Percentiles rank a stretch among this genome's conserved stretches.
phyloP scores from a whole-genome alignment of 2,888 invertebrate species.

The Papilio elwesi region DNA sequence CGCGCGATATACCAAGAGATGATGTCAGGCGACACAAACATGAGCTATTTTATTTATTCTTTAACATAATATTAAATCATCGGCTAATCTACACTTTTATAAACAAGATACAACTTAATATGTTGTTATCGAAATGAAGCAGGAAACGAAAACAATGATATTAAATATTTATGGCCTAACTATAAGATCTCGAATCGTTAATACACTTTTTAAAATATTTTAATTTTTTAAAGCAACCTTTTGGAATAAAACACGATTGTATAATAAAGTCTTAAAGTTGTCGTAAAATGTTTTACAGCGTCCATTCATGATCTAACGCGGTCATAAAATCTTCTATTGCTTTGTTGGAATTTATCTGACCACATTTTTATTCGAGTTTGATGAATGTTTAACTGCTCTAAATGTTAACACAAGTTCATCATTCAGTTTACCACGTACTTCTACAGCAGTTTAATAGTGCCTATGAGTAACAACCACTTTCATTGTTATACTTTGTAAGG shows the following conservation, averaged over 20 bases:
- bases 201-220: neutral
- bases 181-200: neutral
- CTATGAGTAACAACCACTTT: neutral
- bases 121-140: neutral
- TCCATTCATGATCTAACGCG: slow-evolving; percentile 47
- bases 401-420: slow-evolving; percentile 48
- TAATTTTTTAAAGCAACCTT: neutral
- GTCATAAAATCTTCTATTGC: slow-evolving; percentile 57
- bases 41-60: slow-evolving; percentile 10
- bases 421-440: slow-evolving; percentile 37
- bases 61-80: neutral
- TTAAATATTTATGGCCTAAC: slow-evolving; percentile 1
- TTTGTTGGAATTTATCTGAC: slow-evolving; percentile 51
- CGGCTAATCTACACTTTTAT: neutral
- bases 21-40: slow-evolving; percentile 21
- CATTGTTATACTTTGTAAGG: neutral
- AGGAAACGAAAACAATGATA: neutral
- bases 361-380: slow-evolving; percentile 55
- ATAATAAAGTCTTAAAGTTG: slow-evolving; percentile 18
- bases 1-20: neutral
- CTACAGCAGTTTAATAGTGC: neutral
- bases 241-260: neutral
- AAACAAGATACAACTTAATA: no score
- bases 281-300: slow-evolving; percentile 64
- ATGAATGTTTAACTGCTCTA: slow-evolving; percentile 53